Percentiles rank a stretch among this genome's conserved stretches.
Evolutionary conservation across 2,797 vertebrate genomes (phyloP).

Genomic region (Cossypha polioptera): DNA sequence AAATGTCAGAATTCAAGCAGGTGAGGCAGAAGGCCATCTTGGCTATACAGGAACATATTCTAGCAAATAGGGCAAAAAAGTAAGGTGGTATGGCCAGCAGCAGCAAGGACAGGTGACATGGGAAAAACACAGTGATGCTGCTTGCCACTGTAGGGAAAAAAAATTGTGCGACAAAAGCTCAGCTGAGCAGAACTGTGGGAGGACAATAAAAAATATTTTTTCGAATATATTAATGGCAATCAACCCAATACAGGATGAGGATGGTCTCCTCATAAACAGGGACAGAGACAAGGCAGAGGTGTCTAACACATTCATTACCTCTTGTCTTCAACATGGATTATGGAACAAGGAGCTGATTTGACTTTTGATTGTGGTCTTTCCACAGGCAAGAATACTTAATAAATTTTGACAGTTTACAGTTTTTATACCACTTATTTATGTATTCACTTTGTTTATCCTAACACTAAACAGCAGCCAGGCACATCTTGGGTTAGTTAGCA

Average conservation of each 20-base stretch:
- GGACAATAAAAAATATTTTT: neutral
- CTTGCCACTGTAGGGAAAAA: neutral
- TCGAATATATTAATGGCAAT: neutral
- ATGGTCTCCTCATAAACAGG: neutral
- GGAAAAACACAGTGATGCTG: neutral
- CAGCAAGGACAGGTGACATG: neutral
- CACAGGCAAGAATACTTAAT: neutral
- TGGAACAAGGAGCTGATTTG: neutral
- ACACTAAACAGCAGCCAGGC: neutral
- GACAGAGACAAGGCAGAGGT: neutral
- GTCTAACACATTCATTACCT: neutral
- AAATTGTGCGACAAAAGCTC: accelerated
- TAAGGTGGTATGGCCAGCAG: neutral
- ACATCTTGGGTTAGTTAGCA: neutral
- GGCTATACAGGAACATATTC: neutral
- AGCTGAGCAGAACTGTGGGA: neutral
- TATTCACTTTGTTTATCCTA: neutral
- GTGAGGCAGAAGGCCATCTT: neutral
- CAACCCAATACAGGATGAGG: neutral
- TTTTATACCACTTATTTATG: neutral
- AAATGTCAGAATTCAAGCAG: neutral
- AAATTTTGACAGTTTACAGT: neutral
- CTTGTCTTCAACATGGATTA: neutral
- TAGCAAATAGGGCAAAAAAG: neutral
- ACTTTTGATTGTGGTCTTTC: neutral